Base-by-base conservation (phyloP, 2,888 invertebrate species). In the Parochlus steinenii region DNA sequence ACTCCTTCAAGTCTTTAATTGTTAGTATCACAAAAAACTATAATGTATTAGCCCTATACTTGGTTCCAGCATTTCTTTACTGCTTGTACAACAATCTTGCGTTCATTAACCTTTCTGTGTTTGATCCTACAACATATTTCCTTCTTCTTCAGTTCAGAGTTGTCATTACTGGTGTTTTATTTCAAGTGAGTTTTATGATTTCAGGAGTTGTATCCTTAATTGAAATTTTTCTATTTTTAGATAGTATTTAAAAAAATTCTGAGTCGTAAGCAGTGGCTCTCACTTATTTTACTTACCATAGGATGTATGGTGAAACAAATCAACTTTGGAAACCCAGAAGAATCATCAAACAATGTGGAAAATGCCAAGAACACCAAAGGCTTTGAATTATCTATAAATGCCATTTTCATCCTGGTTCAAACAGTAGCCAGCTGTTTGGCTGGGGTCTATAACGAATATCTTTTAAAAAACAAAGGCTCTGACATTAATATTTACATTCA, bases 41-140 rank as follows among this genome's bases (percentile, higher is more conserved):
- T 43, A 66, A 69, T 50, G 67, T 89, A 29, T 57, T 87, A 45
- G 54, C 76, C 37, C 54, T 86, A 28, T 93, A 95, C 53, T 81
- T 90, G 59, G 74, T 93, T 42, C 93, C 93, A 26, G 81, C 92
- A 0, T 68, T 83, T 48, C 60, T 93, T 35, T 95, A 95, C 54
- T 92, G 90, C 49, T 64, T 92, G 33, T 93, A 93, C 64, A 93
- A 95, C 54, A 93, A 93, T 62, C 66, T 95, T 48, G 74, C 89
- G 19, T 93, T 90, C 60, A 65, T 83, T 33, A 93, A 92, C 63
- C 65, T 93, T 46, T 77, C 85, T 8, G 73, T 72, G 35, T 93
- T 89, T 60, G 93, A 93, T 56, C 92, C 93, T 2, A 92, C 93
- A 1, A 89, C 92, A 0, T 93, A 93, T 54, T 90, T 82, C 55